Evolutionary conservation across 92 coral and sea anemone species (phyloP).

Genomic region (Heteractis magnifica): DNA sequence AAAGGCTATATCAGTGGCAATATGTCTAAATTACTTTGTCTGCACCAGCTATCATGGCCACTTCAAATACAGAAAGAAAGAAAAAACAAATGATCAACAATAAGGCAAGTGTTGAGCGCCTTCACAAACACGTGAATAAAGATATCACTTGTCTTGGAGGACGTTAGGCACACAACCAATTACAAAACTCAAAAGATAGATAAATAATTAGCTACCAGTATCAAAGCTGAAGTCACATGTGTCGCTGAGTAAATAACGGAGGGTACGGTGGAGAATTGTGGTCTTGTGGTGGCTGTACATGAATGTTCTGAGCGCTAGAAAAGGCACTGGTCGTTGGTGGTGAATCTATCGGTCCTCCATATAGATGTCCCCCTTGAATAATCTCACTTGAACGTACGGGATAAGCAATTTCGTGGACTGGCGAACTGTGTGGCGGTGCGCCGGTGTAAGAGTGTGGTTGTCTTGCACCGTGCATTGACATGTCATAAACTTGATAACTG

Average conservation of each 20-base stretch:
- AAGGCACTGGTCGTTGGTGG: slow-evolving; percentile 76
- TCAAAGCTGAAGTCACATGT: slow-evolving; percentile 55
- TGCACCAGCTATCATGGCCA: slow-evolving; percentile 23
- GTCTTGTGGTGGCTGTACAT: slow-evolving; percentile 59
- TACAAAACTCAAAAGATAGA: slow-evolving; percentile 31
- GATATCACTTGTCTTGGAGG: slow-evolving; percentile 59
- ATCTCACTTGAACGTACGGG: slow-evolving; percentile 75
- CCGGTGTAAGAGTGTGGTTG: slow-evolving; percentile 60
- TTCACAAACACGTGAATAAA: slow-evolving; percentile 70
- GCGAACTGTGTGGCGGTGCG: slow-evolving; percentile 64
- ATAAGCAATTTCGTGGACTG: slow-evolving; percentile 64
- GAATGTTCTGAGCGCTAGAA: slow-evolving; percentile 78
- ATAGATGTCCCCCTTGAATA: slow-evolving; percentile 65
- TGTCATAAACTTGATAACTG: slow-evolving; percentile 81
- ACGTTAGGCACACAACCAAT: slow-evolving; percentile 71
- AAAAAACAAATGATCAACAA: slow-evolving; percentile 45
- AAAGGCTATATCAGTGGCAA: neutral
- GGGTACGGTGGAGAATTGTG: slow-evolving; percentile 67
- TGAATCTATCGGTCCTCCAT: slow-evolving; percentile 73
- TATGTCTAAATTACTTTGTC: slow-evolving; percentile 20
- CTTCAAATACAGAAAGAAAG: slow-evolving; percentile 21
- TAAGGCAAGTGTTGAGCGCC: slow-evolving; percentile 13
- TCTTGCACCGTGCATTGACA: slow-evolving; percentile 80
- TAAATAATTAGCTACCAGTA: slow-evolving; percentile 55
- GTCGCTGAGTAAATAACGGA: slow-evolving; percentile 83